Evolutionary conservation across 2,797 vertebrate genomes (phyloP), one percentile per base, ranked within the genome.

Genomic region (Sebastes cheni): DNA sequence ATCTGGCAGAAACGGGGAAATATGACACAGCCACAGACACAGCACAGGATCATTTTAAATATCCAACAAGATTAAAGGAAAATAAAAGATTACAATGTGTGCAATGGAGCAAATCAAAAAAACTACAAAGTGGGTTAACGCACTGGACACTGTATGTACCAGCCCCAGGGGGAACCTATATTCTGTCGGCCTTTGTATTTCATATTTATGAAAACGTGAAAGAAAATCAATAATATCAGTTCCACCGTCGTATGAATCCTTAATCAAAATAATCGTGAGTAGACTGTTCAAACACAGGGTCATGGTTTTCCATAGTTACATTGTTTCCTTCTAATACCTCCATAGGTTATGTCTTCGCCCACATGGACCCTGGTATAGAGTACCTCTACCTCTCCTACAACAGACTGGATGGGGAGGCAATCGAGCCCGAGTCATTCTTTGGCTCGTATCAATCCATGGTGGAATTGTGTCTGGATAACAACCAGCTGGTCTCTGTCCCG

Each of bases 351-450:
- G 97, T 99, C 69, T 99, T 99, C 56, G 99, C 96, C 62, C 99
- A 99, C 88, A 97, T 99, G 97, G 92, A 96, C 4, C 98, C 98
- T 0, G 99, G 99, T 14, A 86, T 99, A 18, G 97, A 99, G 92
- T 99, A 98, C 54, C 95, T 99, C 65, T 99, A 99, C 88, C 95
- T 99, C 36, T 99, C 99, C 36, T 97, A 95, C 88, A 99, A 99
- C 93, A 97, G 95, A 84, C 95, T 99, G 78, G 94, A 96, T 0
- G 96, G 96, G 0, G 96, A 97, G 2, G 97, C 97, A 18, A 86
- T 97, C 0, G 97, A 99, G 85, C 95, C 95, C 0, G 96, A 98
- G 86, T 99, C 99, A 0, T 99, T 99, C 92, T 96, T 97, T 2
- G 99, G 99, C 32, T 92, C 96, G 0, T 97, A 96, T 34, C 93